Conservation (phyloP, 2,888 invertebrate species). For the Panopea generosa region DNA sequence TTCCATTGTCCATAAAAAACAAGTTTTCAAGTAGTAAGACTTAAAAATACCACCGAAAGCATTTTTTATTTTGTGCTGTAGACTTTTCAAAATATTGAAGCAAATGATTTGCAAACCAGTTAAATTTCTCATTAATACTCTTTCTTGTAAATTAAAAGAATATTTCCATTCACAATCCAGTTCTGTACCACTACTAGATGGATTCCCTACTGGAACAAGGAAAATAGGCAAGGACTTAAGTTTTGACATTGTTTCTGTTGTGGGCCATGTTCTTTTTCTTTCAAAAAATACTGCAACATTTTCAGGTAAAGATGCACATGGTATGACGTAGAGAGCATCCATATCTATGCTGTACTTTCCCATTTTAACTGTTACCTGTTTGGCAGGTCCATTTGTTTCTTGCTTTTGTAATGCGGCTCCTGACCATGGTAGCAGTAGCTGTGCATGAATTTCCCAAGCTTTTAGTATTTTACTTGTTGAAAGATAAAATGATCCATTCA, state of each 20-base stretch:
- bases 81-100: slow-evolving; percentile 6
- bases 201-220: slow-evolving; percentile 8
- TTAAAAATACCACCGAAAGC: neutral
- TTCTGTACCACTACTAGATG: neutral
- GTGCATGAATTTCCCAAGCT: slow-evolving; percentile 2
- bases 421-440: neutral
- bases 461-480: slow-evolving; percentile 4
- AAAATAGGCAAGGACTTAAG: neutral
- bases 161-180: slow-evolving; percentile 9
- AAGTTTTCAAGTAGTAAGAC: slow-evolving; percentile 13
- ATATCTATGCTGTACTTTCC: slow-evolving; percentile 15
- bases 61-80: neutral
- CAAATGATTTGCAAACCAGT: neutral
- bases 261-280: slow-evolving; percentile 1
- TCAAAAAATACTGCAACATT: neutral
- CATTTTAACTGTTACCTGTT: slow-evolving; percentile 4
- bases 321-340: slow-evolving; percentile 3
- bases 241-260: neutral
- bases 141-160: slow-evolving; percentile 15
- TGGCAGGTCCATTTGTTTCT: slow-evolving; percentile 12
- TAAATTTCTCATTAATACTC: slow-evolving; percentile 10
- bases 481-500: slow-evolving; percentile 3
- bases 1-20: slow-evolving; percentile 11
- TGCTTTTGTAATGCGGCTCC: neutral
- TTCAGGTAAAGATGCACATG: neutral